These are phyloP conservation scores for Clunio marinus DNA, from an alignment of 2,888 invertebrate species.

Conservation along the genomic window DNA sequence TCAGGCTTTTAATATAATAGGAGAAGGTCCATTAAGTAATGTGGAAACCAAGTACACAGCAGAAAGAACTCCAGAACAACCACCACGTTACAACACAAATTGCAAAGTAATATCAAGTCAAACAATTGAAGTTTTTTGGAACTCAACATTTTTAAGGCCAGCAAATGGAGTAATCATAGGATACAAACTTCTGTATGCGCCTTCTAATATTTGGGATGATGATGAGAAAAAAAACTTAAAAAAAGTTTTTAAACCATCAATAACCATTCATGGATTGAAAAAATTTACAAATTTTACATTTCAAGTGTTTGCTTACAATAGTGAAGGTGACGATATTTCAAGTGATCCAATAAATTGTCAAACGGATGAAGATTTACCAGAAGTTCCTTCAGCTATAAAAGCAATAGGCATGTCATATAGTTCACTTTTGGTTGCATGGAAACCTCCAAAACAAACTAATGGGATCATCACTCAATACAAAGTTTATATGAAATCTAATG, in stretches of 20 bases:
- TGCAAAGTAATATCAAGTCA: constrained; percentile 92
- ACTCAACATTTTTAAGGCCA: constrained; percentile 83
- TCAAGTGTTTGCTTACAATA: constrained; percentile 90
- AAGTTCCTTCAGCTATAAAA: constrained; percentile 88
- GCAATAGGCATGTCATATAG: constrained; percentile 87
- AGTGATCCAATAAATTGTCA: constrained; percentile 73
- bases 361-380: constrained; percentile 94
- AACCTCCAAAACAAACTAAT: constrained; percentile 86
- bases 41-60: constrained; percentile 89
- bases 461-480: constrained; percentile 91
- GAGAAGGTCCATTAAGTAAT: constrained; percentile 84
- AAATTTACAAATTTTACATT: constrained; percentile 96
- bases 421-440: constrained; percentile 90
- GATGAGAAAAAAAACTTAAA: constrained; percentile 87
- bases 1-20: constrained; percentile 91
- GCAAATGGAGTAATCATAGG: constrained; percentile 95
- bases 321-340: constrained; percentile 90
- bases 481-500: constrained; percentile 79
- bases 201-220: constrained; percentile 86
- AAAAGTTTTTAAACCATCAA: constrained; percentile 85
- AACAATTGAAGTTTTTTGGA: constrained; percentile 91
- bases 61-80: constrained; percentile 88
- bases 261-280: constrained; percentile 86
- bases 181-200: constrained; percentile 90
- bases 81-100: constrained; percentile 84